phyloP scores from a whole-genome alignment of 1,140 invertebrate species.

The Hermatobates lingyangjiaoensis region DNA sequence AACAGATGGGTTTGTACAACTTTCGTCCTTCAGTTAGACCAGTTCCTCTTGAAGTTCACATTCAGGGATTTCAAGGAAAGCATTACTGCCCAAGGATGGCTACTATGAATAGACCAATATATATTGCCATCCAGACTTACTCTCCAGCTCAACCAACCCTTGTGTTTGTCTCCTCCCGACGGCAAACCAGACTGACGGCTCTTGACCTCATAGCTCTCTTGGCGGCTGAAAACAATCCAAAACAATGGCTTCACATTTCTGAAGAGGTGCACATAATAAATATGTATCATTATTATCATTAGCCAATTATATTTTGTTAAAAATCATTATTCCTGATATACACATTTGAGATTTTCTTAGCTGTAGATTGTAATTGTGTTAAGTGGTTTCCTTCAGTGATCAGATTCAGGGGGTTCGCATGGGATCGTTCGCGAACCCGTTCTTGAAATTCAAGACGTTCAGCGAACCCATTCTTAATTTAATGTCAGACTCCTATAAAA shows the following conservation, averaged over 20 bases:
- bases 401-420: no score
- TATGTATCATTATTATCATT: background rate
- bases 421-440: no score
- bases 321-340: no score
- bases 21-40: conserved; percentile 93
- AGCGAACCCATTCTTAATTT: no score
- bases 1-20: conserved; percentile 80
- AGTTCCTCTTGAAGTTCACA: conserved; percentile 90
- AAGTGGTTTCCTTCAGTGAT: no score
- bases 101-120: conserved; percentile 98
- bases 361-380: no score
- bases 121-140: conserved; percentile 83
- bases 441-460: no score
- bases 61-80: conserved; percentile 81
- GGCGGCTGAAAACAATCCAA: conserved; percentile 76
- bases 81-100: conserved; percentile 99
- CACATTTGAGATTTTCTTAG: no score
- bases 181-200: conserved; percentile 93
- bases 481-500: no score
- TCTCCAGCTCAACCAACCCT: conserved; percentile 77
- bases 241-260: conserved; percentile 83
- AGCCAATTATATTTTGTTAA: no score
- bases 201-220: conserved; percentile 88
- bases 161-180: conserved; percentile 91
- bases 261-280: conserved; percentile 30